Base-by-base conservation (phyloP, 2,888 invertebrate species). In the Acrobeloides nanus region DNA sequence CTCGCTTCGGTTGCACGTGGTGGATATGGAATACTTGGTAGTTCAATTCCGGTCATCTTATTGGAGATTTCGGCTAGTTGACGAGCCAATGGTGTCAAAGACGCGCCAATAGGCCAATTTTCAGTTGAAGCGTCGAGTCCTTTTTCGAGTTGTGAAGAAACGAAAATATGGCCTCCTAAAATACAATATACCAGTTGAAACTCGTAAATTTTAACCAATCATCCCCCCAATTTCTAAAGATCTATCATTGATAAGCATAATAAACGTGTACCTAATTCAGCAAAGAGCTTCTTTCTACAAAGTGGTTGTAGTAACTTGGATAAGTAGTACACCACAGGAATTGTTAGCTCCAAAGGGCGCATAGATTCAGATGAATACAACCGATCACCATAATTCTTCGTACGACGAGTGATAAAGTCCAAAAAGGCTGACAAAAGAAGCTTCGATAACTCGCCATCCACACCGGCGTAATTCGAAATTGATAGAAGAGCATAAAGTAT, bases 101-200 rank as follows among this genome's bases (percentile, higher is more conserved):
- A 21, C n/a, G 34, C 35, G 5, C 32, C n/a, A 10, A 37, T 24
- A 2, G 54, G 48, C 56, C 56, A 55, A 25, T 35, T 39, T 17
- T 51, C 26, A n/a, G 43, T 15, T n/a, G 39, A 57, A 4, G 56
- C 21, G n/a, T 40, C 20, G 18, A 56, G 34, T 23, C 44, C 32
- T 8, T 24, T 31, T 17, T 55, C 37, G 17, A 62, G 52, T 35
- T 57, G 55, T 24, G 60, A 59, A 8, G 56, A 48, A n/a, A 62
- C 46, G n/a, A 58, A 53, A 10, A 20, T n/a, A 37, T 53, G 53
- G 12, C 57, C 57, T 5, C 53, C 57, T 55, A 52, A 51, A 47
- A 29, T 12, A 29, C 29, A n/a, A n/a, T n/a, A n/a, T n/a, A n/a
- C n/a, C n/a, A n/a, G n/a, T n/a, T n/a, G n/a, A n/a, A n/a, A n/a